Evolutionary conservation across 2,888 invertebrate species (phyloP).

Genomic region (Sycophila texana): DNA sequence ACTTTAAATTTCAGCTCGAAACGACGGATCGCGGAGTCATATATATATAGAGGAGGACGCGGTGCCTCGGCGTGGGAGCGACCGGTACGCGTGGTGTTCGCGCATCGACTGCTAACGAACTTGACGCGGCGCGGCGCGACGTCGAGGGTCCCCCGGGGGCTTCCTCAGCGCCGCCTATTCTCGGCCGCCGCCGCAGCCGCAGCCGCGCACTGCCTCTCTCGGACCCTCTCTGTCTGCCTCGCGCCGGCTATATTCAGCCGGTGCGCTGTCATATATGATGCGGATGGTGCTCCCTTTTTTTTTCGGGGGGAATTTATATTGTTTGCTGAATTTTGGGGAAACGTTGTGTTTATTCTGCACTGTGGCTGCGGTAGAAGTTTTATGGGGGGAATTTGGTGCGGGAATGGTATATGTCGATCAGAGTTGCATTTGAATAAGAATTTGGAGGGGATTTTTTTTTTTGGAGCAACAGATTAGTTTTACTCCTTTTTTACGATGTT

Average conservation of each 20-base stretch:
- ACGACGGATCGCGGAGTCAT: too few species aligned
- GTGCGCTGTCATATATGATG: background rate
- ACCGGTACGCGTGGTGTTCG: constrained; percentile 73
- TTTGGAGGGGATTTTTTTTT: background rate
- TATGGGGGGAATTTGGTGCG: background rate
- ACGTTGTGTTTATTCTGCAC: background rate
- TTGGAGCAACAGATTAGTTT: background rate
- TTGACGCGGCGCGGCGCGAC: constrained; percentile 63
- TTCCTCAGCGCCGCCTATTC: constrained; percentile 50
- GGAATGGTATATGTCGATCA: background rate
- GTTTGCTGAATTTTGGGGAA: background rate
- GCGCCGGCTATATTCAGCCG: constrained; percentile 1
- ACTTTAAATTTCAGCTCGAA: background rate
- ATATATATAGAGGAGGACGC: too few species aligned
- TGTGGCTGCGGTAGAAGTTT: background rate
- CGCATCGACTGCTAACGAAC: constrained; percentile 74
- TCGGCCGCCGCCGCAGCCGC: constrained; percentile 29
- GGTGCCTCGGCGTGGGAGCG: constrained; percentile 54
- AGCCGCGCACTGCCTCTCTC: background rate
- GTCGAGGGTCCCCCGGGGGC: constrained; percentile 4
- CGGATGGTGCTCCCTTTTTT: background rate
- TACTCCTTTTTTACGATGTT: too few species aligned
- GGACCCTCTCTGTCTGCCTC: background rate
- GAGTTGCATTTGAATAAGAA: background rate
- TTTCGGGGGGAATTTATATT: background rate